Evolutionary conservation across 2,797 vertebrate species (phyloP).

Genomic region (Pyrrhura leucotis): DNA sequence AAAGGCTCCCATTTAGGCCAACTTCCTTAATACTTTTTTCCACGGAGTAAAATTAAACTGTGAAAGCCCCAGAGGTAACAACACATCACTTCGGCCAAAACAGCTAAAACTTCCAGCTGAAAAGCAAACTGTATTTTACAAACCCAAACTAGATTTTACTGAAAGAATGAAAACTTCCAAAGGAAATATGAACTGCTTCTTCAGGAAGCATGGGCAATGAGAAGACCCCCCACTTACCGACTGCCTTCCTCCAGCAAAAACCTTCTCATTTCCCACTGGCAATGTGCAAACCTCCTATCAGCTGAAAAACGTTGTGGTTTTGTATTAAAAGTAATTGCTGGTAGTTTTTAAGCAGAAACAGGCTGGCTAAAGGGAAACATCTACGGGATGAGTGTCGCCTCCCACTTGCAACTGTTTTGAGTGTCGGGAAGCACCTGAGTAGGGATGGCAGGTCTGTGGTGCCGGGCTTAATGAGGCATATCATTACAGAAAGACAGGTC

Average conservation of each 20-base stretch:
- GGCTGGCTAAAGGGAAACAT: not conserved
- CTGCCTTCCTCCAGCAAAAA: not conserved
- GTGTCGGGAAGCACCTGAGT: not conserved
- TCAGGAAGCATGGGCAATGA: not conserved
- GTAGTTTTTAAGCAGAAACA: not conserved
- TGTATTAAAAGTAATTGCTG: not conserved
- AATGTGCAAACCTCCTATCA: not conserved
- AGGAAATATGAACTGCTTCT: not conserved
- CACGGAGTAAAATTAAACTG: not conserved
- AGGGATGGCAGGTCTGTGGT: rapidly evolving
- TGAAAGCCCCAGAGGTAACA: not conserved
- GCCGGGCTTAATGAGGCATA: not conserved
- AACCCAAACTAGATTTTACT: not conserved
- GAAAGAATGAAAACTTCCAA: not conserved
- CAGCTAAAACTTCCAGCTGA: not conserved
- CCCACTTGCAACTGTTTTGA: not conserved
- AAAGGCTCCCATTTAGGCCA: slow-evolving; percentile 13
- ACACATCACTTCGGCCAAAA: not conserved
- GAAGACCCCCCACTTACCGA: not conserved
- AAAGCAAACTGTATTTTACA: not conserved
- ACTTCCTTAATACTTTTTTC: not conserved
- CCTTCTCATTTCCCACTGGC: not conserved
- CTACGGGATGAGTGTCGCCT: rapidly evolving
- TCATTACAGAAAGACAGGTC: not conserved
- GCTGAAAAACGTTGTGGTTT: not conserved